Base-by-base conservation (phyloP, 1,140 invertebrate species). In the Drosophila fuyamai region DNA sequence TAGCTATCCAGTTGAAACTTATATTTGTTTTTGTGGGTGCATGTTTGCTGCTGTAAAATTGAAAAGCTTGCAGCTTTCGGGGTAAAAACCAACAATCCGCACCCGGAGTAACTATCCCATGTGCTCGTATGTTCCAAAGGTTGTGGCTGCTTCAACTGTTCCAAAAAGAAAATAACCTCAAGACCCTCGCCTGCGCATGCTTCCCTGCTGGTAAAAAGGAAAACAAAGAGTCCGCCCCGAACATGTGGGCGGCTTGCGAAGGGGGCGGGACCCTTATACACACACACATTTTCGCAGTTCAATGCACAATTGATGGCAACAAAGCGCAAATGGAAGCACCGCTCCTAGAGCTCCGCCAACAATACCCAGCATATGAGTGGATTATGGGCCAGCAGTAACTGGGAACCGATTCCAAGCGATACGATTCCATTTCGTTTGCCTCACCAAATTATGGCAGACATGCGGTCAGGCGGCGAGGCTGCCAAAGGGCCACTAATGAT, bases 241-340 rank as follows among this genome's bases (percentile, higher is more conserved):
- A 48, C 16, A 27, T 56, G 36, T 51, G 38, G 46, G n/a, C 4
- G 8, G 48, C 10, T 16, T 41, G 44, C 9, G 13, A 4, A 27
- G 51, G 36, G 47, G 35, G 14, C 14, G 27, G 38, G 51, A 27
- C 43, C 51, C 16, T 32, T 76, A 47, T 61, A 70, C 46, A 60
- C 44, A 77, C 65, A 73, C 61, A 82, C 79, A 76, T 80, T 88
- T 66, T 76, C 67, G 79, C 79, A 86, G 83, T 86, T 86, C 83
- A 86, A 80, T 86, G 83, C 66, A 86, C 83, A 80, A 79, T 75
- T 78, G 71, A 88, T 74, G 74, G 65, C 78, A 78, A 63, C 56
- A 67, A 75, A 66, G 56, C 67, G 63, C 72, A 75, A 59, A 62
- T 60, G 43, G 61, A 66, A 62, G 29, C 47, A 57, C 29, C 29